Conservation (phyloP, 2,113 vertebrate genomes). For the Pungitius pungitius region DNA sequence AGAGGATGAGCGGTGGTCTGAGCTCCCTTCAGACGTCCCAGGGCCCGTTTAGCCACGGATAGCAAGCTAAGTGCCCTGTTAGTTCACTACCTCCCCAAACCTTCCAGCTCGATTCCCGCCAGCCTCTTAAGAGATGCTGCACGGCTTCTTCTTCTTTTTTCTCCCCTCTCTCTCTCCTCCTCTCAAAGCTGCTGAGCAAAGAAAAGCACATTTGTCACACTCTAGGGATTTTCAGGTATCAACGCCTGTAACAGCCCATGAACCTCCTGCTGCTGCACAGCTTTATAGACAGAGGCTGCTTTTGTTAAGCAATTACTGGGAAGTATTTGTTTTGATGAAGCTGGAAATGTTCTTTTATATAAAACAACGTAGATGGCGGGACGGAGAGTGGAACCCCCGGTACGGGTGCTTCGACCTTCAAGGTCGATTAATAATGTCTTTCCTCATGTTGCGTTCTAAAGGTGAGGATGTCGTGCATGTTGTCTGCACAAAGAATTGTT, state of each 20-base stretch:
- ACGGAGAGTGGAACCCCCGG: too few species aligned
- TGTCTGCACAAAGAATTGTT: not conserved
- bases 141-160: constrained; percentile 13
- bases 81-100: constrained; percentile 62
- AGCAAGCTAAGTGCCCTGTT: constrained; percentile 63
- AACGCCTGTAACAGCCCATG: constrained; percentile 16
- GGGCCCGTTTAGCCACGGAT: constrained; percentile 61
- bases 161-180: constrained; percentile 5
- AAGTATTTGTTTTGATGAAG: constrained; percentile 9
- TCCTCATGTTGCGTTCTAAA: too few species aligned
- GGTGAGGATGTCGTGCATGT: too few species aligned
- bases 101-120: constrained; percentile 50
- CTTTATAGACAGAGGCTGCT: constrained; percentile 11
- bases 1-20: constrained; percentile 56
- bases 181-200: constrained; percentile 58
- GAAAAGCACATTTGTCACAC: constrained; percentile 64
- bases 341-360: not conserved
- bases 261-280: not conserved
- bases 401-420: too few species aligned
- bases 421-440: too few species aligned
- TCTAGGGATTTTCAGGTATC: constrained; percentile 45
- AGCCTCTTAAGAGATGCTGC: constrained; percentile 58
- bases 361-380: not conserved
- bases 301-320: constrained; percentile 7
- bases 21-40: constrained; percentile 51